Evolutionary conservation across 2,888 invertebrate genomes (phyloP).

Genomic region (Cheilosia vulpina): DNA sequence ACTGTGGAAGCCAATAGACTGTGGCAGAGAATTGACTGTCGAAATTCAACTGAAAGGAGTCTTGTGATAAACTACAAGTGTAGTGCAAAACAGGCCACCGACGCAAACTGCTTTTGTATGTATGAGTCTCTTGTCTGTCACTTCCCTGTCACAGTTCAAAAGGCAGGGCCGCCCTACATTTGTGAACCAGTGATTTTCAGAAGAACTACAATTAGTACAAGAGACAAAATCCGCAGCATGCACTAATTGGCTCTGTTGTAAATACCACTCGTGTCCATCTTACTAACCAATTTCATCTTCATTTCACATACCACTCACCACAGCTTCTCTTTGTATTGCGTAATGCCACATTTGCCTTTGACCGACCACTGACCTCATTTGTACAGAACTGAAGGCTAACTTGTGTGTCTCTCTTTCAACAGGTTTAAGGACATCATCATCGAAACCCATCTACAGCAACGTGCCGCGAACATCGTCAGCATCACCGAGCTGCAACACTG

Average conservation of each 20-base stretch:
- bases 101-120: too few relatives aligned
- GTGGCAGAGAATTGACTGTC: too few relatives aligned
- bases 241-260: too few relatives aligned
- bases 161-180: too few relatives aligned
- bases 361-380: neutral
- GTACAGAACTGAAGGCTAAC: neutral
- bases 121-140: accelerated
- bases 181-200: too few relatives aligned
- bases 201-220: too few relatives aligned
- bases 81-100: too few relatives aligned
- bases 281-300: conserved; percentile 13
- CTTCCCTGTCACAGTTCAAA: too few relatives aligned
- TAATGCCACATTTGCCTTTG: neutral
- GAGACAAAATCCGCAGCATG: too few relatives aligned
- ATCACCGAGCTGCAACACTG: conserved; percentile 45
- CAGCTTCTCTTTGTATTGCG: neutral
- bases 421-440: conserved; percentile 68
- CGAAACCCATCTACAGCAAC: conserved; percentile 64
- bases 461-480: conserved; percentile 34
- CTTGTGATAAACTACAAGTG: too few relatives aligned
- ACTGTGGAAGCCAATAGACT: too few relatives aligned
- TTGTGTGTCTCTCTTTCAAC: neutral
- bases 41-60: too few relatives aligned
- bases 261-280: neutral
- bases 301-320: conserved; percentile 5